phyloP scores from a whole-genome alignment of 2,888 invertebrate genomes.

The Cryptophagus acutangulus region DNA sequence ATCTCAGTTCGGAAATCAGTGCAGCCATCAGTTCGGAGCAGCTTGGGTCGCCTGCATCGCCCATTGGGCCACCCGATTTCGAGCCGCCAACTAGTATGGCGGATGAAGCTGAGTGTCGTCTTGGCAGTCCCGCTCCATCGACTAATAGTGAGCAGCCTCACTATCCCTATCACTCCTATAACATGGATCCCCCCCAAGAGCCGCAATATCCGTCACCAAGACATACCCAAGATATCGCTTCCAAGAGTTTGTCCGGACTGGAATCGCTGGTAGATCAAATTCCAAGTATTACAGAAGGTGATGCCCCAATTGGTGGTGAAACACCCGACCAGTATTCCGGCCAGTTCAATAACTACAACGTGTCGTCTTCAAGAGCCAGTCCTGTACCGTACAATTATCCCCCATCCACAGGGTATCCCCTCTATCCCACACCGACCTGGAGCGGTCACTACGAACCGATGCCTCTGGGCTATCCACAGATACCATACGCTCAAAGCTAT shows the following conservation, averaged over 20 bases:
- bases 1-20: constrained; percentile 71
- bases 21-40: constrained; percentile 70
- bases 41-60: constrained; percentile 64
- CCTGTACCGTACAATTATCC: constrained; percentile 44
- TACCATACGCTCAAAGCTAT: constrained; percentile 44
- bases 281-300: constrained; percentile 77
- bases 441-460: constrained; percentile 48
- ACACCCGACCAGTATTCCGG: constrained; percentile 43
- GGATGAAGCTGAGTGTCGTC: constrained; percentile 51
- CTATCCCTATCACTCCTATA: constrained; percentile 44
- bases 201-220: constrained; percentile 39
- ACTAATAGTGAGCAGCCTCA: constrained; percentile 43
- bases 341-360: constrained; percentile 50
- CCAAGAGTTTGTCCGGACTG: constrained; percentile 78
- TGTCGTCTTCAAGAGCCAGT: constrained; percentile 44
- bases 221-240: constrained; percentile 69
- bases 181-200: constrained; percentile 42
- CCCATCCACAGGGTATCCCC: constrained; percentile 42
- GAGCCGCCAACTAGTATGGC: constrained; percentile 67
- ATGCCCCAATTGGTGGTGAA: constrained; percentile 41
- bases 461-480: constrained; percentile 47
- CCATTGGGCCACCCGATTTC: constrained; percentile 64
- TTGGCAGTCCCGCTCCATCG: constrained; percentile 51
- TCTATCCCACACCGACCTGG: constrained; percentile 47
- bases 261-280: constrained; percentile 90